These are phyloP conservation scores for Pygoscelis adeliae DNA, from an alignment of 2,113 vertebrate species.

Conservation along the genomic window DNA sequence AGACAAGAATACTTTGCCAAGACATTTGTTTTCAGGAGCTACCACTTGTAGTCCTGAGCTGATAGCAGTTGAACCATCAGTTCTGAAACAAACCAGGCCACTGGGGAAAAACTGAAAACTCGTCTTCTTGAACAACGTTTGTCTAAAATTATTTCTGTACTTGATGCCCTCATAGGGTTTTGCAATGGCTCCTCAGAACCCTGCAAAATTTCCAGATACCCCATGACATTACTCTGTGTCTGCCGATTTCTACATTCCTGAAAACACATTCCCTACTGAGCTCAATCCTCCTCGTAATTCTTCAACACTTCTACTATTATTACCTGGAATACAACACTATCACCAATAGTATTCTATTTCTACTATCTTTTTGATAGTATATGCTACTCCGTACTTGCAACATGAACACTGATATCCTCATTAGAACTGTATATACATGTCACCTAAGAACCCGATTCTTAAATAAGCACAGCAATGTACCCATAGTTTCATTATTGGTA, in stretches of 20 bases:
- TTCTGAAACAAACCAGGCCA: neutral
- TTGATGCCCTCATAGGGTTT: neutral
- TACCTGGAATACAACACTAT: neutral
- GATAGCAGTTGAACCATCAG: neutral
- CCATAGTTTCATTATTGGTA: neutral
- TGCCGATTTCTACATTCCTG: neutral
- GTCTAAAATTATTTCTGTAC: neutral
- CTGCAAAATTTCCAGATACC: neutral
- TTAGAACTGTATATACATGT: neutral
- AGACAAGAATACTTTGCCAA: neutral
- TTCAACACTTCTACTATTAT: neutral
- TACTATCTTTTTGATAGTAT: neutral
- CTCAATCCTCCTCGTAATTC: neutral
- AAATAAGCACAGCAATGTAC: neutral
- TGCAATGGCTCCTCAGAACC: neutral
- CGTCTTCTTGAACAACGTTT: neutral
- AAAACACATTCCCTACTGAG: neutral
- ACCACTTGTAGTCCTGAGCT: neutral
- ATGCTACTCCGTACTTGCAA: neutral
- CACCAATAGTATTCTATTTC: neutral
- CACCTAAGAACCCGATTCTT: neutral
- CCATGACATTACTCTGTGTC: neutral
- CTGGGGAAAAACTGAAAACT: neutral
- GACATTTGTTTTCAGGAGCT: constrained; percentile 1
- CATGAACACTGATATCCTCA: neutral